Base-by-base conservation (phyloP, 1,140 invertebrate genomes). In the Brachionus manjavacas region DNA sequence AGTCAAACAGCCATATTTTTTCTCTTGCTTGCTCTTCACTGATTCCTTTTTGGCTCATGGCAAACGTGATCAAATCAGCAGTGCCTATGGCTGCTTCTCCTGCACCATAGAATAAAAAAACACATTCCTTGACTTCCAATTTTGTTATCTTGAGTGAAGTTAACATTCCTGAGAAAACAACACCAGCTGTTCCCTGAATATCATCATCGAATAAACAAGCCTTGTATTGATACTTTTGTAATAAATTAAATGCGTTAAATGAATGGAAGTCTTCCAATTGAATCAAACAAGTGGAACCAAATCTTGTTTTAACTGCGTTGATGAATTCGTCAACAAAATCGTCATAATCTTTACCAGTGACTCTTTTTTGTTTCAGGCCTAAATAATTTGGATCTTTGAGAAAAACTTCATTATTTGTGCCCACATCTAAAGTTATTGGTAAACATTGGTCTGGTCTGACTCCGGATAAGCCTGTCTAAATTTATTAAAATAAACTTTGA, bases 221-320 rank as follows among this genome's bases (percentile, higher is more conserved):
- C 7, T 35, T 35, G 31, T 35, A 35, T 35, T 7, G 31, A 35
- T 35, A 35, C 31, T 35, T 35, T 35, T 35, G 4, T 7, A 35
- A 35, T 7, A 35, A 35, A 35, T 35, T 35, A 35, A 35, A 35
- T 35, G 31, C 31, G 7, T 35, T 35, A 35, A 93, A 92, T 87
- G 96, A 94, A 35, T 94, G 96, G 89, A 98, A 98, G 89, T 98
- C 96, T 92, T 98, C 96, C 90, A 98, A 98, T 92, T 98, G 91
- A 78, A 92, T 90, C 25, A 91, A 86, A 86, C 87, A 89, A 39
- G 88, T 86, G 68, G 86, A 85, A 16, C 91, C 90, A 85, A 87
- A 85, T 41, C 68, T 83, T 52, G 74, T 52, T 12, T 85, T 52
- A 28, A 86, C 85, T 39, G 84, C 84, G 14, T 83, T 43, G 7